These are phyloP conservation scores for Nymphicus hollandicus DNA, from an alignment of 2,113 vertebrate genomes.

Conservation along the genomic window DNA sequence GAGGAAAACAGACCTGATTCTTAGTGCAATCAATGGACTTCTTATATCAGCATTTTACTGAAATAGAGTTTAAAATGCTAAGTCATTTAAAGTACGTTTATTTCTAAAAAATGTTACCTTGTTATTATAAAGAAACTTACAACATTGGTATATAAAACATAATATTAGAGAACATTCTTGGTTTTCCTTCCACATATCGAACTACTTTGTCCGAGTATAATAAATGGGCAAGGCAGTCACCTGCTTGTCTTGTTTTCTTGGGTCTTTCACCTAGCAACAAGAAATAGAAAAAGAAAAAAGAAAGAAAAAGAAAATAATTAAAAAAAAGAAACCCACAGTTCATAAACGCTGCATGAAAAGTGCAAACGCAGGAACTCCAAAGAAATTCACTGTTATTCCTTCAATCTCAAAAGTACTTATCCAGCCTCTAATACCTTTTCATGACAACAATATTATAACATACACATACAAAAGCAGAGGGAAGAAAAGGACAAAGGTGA, in stretches of 20 bases:
- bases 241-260: neutral
- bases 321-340: neutral
- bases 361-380: neutral
- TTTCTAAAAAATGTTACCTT: neutral
- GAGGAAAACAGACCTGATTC: neutral
- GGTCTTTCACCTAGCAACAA: neutral
- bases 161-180: neutral
- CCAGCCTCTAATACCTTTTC: neutral
- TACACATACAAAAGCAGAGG: neutral
- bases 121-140: neutral
- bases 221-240: neutral
- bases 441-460: neutral
- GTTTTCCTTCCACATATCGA: neutral
- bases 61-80: neutral
- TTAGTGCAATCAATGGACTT: neutral
- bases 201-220: neutral
- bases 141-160: neutral
- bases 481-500: neutral
- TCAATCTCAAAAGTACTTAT: neutral
- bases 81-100: neutral
- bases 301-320: too few relatives aligned
- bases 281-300: neutral
- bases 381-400: neutral
- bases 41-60: neutral
- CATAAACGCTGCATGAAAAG: neutral